A percentile compares a stretch with the other conserved stretches of the same genome.
Evolutionary conservation across 1,140 invertebrate genomes (phyloP).

Genomic region (Episyrphus balteatus): DNA sequence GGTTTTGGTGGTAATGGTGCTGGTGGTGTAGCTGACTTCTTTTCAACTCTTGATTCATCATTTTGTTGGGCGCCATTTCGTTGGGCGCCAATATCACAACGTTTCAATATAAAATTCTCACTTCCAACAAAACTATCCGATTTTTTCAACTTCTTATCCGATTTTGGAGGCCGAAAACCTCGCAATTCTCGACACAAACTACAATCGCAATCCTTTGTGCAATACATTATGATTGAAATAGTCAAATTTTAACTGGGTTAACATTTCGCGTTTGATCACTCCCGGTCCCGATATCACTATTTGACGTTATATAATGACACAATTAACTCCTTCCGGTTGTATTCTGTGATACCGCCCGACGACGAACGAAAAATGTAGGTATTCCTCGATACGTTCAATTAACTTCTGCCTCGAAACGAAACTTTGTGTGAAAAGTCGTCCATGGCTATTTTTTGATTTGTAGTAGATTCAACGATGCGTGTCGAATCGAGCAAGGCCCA

Average conservation of each 20-base stretch:
- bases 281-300: background rate
- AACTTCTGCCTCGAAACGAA: background rate
- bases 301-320: too few species aligned
- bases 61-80: slow-evolving; percentile 21
- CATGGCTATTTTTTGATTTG: too few species aligned
- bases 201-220: slow-evolving; percentile 40
- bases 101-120: slow-evolving; percentile 38
- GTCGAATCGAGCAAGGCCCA: background rate
- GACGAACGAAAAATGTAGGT: background rate
- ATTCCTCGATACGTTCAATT: background rate
- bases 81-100: slow-evolving; percentile 11
- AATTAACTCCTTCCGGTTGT: too few species aligned
- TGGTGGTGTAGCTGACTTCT: too few species aligned
- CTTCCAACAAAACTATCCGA: slow-evolving; percentile 10
- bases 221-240: slow-evolving; percentile 28
- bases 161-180: slow-evolving; percentile 22
- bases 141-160: background rate
- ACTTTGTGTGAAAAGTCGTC: background rate
- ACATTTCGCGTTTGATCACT: too few species aligned
- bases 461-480: background rate
- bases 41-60: too few species aligned
- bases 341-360: too few species aligned
- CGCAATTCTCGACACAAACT: slow-evolving; percentile 39
- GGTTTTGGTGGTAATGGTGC: slow-evolving; percentile 21
- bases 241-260: too few species aligned